Conservation (phyloP, 1,140 invertebrate species). For the Achroia grisella region DNA sequence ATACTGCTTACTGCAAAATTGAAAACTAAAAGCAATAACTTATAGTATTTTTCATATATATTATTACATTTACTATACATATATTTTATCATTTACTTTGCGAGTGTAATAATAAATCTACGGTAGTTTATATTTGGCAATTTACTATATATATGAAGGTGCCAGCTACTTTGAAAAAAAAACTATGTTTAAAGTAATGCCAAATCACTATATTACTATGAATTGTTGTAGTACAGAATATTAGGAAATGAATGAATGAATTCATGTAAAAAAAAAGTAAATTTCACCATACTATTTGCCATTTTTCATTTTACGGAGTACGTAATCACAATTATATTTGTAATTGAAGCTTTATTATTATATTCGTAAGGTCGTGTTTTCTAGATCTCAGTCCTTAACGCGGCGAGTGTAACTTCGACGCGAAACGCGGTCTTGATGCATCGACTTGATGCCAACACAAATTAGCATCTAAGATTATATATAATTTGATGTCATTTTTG, state of each 20-base stretch:
- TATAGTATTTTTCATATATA: no score
- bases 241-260: background rate
- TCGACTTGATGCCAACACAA: constrained; percentile 8
- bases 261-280: background rate
- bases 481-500: background rate
- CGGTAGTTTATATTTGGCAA: no score
- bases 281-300: background rate
- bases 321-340: no score
- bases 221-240: background rate
- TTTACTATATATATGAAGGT: background rate
- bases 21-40: no score
- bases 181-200: no score
- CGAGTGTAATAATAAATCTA: no score
- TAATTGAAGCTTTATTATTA: background rate
- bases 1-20: no score
- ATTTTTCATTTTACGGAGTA: background rate
- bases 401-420: background rate
- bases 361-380: background rate
- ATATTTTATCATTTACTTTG: no score
- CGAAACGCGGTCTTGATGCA: background rate
- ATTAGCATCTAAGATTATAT: constrained; percentile 13
- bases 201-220: no score
- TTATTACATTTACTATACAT: no score
- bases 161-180: no score
- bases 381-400: background rate